phyloP scores from a whole-genome alignment of 2,797 vertebrate genomes.

The Botia almorhae region DNA sequence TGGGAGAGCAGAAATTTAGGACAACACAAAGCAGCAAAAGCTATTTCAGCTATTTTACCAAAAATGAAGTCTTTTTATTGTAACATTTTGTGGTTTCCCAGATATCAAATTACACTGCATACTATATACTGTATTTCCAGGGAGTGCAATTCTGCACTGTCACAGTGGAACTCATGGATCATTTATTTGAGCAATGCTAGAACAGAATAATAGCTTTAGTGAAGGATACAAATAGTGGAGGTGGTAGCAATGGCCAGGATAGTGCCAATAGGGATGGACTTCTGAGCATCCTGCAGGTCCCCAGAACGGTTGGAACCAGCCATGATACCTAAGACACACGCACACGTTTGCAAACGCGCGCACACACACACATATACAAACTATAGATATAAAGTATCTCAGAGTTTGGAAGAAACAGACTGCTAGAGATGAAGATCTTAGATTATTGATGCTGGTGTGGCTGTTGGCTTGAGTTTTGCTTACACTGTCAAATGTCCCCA shows the following conservation, averaged over 20 bases:
- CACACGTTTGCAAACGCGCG: neutral
- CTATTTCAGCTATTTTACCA: neutral
- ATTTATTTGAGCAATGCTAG: slow-evolving; percentile 14
- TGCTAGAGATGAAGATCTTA: neutral
- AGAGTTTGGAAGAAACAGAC: neutral
- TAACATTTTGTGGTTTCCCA: neutral
- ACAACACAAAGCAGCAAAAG: slow-evolving; percentile 23
- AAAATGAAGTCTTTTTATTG: neutral
- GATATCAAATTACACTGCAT: slow-evolving; percentile 15
- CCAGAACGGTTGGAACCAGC: slow-evolving; percentile 97
- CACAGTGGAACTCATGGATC: neutral
- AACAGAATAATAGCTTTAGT: neutral
- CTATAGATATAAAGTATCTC: neutral
- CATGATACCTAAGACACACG: slow-evolving; percentile 88
- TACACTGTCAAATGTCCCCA: neutral
- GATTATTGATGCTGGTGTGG: neutral
- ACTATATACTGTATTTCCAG: neutral
- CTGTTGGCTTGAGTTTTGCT: neutral
- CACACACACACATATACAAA: neutral
- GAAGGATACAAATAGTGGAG: slow-evolving; percentile 96
- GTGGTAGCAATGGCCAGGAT: slow-evolving; percentile 97
- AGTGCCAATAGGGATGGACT: slow-evolving; percentile 95
- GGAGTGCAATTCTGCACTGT: neutral
- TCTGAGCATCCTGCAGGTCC: slow-evolving; percentile 94
- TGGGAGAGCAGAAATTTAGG: slow-evolving; percentile 39